Conservation (phyloP, 2,113 vertebrate species). For the Crotalus tigris region DNA sequence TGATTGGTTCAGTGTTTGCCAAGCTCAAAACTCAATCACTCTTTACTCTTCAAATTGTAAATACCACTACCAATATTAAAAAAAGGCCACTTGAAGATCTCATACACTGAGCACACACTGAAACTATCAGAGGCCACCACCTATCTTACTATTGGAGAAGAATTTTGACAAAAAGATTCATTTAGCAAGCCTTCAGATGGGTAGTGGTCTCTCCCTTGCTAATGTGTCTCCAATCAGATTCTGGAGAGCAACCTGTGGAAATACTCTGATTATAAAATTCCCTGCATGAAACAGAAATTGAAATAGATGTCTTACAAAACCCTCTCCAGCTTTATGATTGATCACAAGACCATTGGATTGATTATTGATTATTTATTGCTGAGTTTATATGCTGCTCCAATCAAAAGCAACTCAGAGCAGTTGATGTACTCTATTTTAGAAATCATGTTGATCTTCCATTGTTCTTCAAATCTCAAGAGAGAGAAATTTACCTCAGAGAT, state of each 20-base stretch:
- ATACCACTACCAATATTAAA: neutral
- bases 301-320: neutral
- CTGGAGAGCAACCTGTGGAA: neutral
- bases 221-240: neutral
- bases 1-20: neutral
- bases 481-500: neutral
- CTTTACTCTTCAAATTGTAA: neutral
- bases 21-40: neutral
- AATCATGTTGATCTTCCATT: neutral
- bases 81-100: neutral
- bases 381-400: neutral
- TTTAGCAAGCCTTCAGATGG: neutral
- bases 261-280: neutral
- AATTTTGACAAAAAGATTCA: neutral
- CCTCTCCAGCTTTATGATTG: neutral
- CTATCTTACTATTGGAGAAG: neutral
- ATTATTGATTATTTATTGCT: neutral
- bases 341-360: neutral
- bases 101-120: neutral
- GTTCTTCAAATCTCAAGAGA: neutral
- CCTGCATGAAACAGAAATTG: neutral
- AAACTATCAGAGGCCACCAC: neutral
- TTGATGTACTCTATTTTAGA: neutral
- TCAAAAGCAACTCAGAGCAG: neutral
- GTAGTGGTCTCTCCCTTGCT: neutral